Percentiles rank a stretch among this genome's conserved stretches.
Conservation (phyloP, 2,797 vertebrate species). For the Gambelia wislizenii region DNA sequence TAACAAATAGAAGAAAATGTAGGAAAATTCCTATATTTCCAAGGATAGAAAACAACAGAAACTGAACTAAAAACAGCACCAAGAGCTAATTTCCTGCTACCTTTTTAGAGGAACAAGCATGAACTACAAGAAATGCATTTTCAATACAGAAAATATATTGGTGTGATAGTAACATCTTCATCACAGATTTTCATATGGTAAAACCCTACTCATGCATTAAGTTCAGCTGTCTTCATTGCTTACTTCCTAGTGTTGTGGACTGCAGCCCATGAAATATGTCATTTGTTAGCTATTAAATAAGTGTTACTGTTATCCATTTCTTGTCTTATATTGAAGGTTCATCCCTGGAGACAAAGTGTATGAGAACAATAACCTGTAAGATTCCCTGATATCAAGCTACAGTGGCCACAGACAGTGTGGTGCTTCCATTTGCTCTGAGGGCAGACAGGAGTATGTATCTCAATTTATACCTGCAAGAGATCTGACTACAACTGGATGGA, state of each 20-base stretch:
- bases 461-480: background rate
- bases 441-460: background rate
- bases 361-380: background rate
- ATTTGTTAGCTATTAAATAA: background rate
- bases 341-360: background rate
- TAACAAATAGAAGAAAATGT: conserved; percentile 20
- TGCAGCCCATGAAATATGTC: background rate
- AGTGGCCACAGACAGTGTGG: background rate
- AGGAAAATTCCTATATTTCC: conserved; percentile 27
- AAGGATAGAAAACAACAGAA: conserved; percentile 21
- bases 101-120: background rate
- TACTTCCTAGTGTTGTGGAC: background rate
- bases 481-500: background rate
- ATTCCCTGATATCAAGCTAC: background rate
- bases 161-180: conserved; percentile 30
- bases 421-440: background rate
- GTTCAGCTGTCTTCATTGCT: background rate
- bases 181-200: background rate
- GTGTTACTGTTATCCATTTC: background rate
- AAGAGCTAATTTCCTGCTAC: background rate
- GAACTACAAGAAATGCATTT: conserved; percentile 8
- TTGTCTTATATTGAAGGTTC: background rate
- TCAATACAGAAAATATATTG: conserved; percentile 25
- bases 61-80: background rate
- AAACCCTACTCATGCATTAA: background rate